Evolutionary conservation across 1,140 invertebrate genomes (phyloP).

Genomic region (Calephelis nemesis): DNA sequence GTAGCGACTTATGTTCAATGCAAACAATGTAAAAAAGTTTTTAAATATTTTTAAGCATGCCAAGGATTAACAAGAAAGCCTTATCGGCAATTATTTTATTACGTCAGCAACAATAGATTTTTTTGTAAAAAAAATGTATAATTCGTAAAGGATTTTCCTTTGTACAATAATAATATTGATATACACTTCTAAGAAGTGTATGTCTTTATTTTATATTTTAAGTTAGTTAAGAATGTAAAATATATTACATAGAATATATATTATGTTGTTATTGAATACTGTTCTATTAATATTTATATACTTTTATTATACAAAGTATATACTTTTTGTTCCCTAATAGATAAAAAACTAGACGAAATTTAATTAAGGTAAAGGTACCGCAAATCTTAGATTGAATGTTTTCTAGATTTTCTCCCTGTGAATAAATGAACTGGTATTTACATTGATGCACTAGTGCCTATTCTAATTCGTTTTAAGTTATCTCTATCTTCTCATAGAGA

Average conservation of each 20-base stretch:
- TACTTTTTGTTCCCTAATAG: background rate
- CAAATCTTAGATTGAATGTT: too few relatives aligned
- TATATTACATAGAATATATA: conserved; percentile 23
- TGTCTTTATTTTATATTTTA: conserved; percentile 46
- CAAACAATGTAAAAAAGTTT: too few relatives aligned
- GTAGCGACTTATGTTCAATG: too few relatives aligned
- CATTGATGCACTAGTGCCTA: too few relatives aligned
- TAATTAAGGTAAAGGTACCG: too few relatives aligned
- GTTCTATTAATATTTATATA: background rate
- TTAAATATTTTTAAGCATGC: too few relatives aligned
- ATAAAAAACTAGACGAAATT: background rate
- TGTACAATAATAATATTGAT: conserved; percentile 24
- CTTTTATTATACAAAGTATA: background rate
- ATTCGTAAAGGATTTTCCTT: conserved; percentile 8
- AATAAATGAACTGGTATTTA: too few relatives aligned
- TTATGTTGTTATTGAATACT: conserved; percentile 11
- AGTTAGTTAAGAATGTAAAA: conserved; percentile 38
- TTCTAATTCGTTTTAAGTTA: too few relatives aligned
- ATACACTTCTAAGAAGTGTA: conserved; percentile 61
- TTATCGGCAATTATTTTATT: background rate
- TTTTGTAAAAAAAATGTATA: conserved; percentile 6
- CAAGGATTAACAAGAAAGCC: background rate
- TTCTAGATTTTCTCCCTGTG: too few relatives aligned
- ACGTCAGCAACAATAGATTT: background rate
- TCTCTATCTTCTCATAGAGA: too few relatives aligned